Conservation (phyloP, 2,888 invertebrate species). For the Gisinianus flammeolus region DNA sequence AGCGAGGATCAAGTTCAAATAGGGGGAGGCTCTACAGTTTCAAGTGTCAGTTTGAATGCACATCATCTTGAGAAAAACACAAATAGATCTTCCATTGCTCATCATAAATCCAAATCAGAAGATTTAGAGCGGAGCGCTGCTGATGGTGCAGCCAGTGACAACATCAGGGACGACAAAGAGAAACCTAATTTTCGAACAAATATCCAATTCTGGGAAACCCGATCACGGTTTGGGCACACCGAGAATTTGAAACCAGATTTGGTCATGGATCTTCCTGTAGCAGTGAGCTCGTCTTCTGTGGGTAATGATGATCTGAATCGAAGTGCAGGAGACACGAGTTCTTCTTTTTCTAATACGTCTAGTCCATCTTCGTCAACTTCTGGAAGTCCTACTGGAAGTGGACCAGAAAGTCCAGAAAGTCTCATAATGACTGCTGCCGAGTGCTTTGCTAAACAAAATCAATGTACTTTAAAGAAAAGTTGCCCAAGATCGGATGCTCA, state of each 20-base stretch:
- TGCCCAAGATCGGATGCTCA: constrained; percentile 62
- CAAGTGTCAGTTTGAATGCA: no score
- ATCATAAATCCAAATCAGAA: constrained; percentile 42
- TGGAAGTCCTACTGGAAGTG: constrained; percentile 55
- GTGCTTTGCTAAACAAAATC: constrained; percentile 78
- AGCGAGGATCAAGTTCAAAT: neutral
- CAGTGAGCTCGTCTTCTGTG: constrained; percentile 49
- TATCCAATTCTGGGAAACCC: constrained; percentile 61
- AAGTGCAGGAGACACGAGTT: no score
- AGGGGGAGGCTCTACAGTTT: no score
- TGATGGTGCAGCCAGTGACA: neutral
- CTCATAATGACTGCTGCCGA: constrained; percentile 79
- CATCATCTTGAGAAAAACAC: neutral
- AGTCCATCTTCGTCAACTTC: constrained; percentile 24
- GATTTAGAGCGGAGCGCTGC: constrained; percentile 28
- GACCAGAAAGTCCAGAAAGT: no score
- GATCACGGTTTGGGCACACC: constrained; percentile 35
- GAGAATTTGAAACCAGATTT: constrained; percentile 72
- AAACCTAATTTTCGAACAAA: constrained; percentile 52
- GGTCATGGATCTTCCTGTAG: constrained; percentile 82
- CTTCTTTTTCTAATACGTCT: neutral
- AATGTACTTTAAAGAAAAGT: constrained; percentile 77
- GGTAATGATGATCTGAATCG: constrained; percentile 17
- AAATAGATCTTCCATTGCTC: constrained; percentile 3
- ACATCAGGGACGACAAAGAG: neutral